Base-by-base conservation (phyloP, 2,797 vertebrate species). In the Spinibarbus caldwelli region DNA sequence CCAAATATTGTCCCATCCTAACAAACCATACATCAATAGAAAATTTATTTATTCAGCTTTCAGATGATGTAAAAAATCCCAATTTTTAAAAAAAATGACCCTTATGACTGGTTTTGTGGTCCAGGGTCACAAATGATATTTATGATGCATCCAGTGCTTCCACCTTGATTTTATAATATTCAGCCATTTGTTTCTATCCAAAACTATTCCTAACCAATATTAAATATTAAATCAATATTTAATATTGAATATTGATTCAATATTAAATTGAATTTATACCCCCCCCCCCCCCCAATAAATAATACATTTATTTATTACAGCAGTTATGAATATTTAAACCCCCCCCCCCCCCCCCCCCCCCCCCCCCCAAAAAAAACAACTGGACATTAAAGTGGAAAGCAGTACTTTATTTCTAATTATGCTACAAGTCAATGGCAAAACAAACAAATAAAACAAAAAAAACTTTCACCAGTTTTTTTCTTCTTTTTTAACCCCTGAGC, bases 401-500 rank as follows among this genome's bases (percentile, higher is more conserved):
- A 94, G 87, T 88, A 91, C 92, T 94, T 95, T 94, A 94, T 95
- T 95, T 94, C 90, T 93, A 89, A 93, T 93, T 91, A 91, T 85
- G 86, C 92, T 91, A 93, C 91, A 93, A 92, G 90, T 93, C 89
- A 94, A 94, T 92, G 91, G 91, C 89, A 94, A 95, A 93, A 91
- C 84, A 86, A 90, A 89, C 68, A 86, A 88, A 89, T 71, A 80
- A 83, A 88, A 88, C 47, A 78, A 87, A 80, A 91, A 89, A 89
- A 85, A 89, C 88, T 91, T 91, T 92, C 84, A 90, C 81, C 89
- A 90, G 23, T 89, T 91, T 91, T 92, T 88, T 87, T 88, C 82
- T 90, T 85, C 87, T 87, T 90, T 91, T 93, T 91, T 86, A 93
- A 95, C 94, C 96, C 95, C 96, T 96, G 96, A 96, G 96, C 93